Evolutionary conservation across 2,797 vertebrate genomes (phyloP), one percentile per base, ranked within the genome.

Genomic region (Craterocephalus amniculus): DNA sequence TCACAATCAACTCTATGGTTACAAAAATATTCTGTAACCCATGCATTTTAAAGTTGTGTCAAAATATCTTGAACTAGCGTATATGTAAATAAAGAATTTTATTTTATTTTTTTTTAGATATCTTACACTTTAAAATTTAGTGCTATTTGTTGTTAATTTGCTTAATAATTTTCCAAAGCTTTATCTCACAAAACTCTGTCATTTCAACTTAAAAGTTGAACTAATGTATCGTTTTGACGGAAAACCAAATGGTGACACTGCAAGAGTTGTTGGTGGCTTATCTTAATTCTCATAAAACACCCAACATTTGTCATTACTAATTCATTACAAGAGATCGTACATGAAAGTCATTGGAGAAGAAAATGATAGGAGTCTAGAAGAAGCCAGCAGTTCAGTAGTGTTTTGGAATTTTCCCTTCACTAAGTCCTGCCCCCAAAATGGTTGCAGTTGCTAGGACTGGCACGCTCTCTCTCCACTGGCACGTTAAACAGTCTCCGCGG

Each of bases 1-100:
- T 64, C 62, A 54, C 71, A 86, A 78, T 59, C 65, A 34, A 59
- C 43, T 31, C 29, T 31, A 4, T 31, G 29, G 29, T 4, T 31
- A 40, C 38, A 40, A 18, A 40, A 40, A 11, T 48, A 10, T 48
- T 22, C 9, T 48, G n/a, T 22, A 45, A 45, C 16, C 20, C 9
- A 22, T 48, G 45, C 45, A 48, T n/a, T 48, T 48, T 20, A 48
- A 22, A n/a, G 22, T 48, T 48, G 20, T 22, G n/a, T 48, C n/a
- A 9, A 22, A 48, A 22, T n/a, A n/a, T 48, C 45, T 48, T 18
- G 12, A 38, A 13, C 4, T 22, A n/a, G 40, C 18, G 14, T 43
- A 16, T 18, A 43, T 43, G 40, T 14, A 14, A 43, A 16, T 0
- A 43, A 14, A 43, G n/a, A 16, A 40, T 40, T 13, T 11, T 10